Percentiles rank a stretch among this genome's conserved stretches.
phyloP scores from a whole-genome alignment of 2,797 vertebrate species.

The Siniperca undulata region DNA sequence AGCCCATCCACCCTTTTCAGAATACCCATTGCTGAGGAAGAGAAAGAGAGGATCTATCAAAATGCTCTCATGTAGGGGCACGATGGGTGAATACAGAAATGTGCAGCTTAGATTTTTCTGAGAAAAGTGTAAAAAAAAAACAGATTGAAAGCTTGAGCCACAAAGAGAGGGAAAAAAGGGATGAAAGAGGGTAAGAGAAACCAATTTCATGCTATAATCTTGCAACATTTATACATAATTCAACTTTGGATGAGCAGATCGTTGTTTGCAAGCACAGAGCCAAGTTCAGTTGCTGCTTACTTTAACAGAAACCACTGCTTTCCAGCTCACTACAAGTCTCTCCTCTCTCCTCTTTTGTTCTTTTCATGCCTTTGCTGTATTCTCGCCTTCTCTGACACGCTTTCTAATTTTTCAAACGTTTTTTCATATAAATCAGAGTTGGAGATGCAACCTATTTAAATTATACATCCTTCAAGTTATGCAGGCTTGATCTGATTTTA shows the following conservation, averaged over 20 bases:
- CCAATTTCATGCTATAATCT: conserved; percentile 79
- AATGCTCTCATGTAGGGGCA: conserved; percentile 27
- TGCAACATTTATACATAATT: conserved; percentile 67
- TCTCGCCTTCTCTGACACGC: conserved; percentile 3
- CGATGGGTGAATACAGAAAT: conserved; percentile 36
- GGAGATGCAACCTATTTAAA: not conserved
- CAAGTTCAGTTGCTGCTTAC: conserved; percentile 45
- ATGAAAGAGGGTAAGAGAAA: conserved; percentile 67
- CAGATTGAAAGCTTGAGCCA: conserved; percentile 51
- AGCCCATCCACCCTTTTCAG: conserved; percentile 34
- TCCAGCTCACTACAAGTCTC: conserved; percentile 29
- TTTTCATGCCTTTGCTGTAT: conserved; percentile 18
- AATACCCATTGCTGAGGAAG: conserved; percentile 8
- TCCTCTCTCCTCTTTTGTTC: conserved; percentile 28
- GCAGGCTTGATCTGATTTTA: not conserved
- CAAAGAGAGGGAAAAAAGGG: conserved; percentile 42
- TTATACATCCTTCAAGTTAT: not conserved
- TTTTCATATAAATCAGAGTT: conserved; percentile 4
- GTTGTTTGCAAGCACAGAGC: conserved; percentile 58
- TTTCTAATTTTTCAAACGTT: not conserved
- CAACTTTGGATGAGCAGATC: conserved; percentile 54
- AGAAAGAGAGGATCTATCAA: conserved; percentile 21
- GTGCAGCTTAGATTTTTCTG: conserved; percentile 42
- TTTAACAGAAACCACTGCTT: conserved; percentile 38
- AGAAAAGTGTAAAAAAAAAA: conserved; percentile 43